These are phyloP conservation scores for Drosophila birchii DNA, from an alignment of 2,888 invertebrate genomes.

Conservation along the genomic window DNA sequence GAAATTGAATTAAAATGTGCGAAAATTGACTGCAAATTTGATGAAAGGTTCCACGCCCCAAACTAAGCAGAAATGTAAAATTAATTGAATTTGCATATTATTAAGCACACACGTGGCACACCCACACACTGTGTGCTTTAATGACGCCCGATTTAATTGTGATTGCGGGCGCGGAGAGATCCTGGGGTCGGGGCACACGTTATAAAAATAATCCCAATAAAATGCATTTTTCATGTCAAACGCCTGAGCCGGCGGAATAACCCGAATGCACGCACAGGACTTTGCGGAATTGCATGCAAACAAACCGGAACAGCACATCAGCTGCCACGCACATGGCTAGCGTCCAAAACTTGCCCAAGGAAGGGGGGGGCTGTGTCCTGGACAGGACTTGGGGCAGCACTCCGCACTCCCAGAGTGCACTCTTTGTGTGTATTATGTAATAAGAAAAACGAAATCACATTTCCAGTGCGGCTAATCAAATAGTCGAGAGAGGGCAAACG, in stretches of 20 bases:
- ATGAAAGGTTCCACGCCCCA: constrained; percentile 26
- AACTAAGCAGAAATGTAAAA: constrained; percentile 72
- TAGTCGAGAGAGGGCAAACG: constrained; percentile 39
- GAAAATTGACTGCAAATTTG: constrained; percentile 59
- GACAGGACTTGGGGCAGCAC: neutral
- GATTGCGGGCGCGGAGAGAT: constrained; percentile 24
- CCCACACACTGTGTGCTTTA: constrained; percentile 31
- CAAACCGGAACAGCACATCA: constrained; percentile 60
- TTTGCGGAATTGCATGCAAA: constrained; percentile 78
- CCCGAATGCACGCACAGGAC: constrained; percentile 81
- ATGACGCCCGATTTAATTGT: constrained; percentile 52
- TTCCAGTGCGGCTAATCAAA: constrained; percentile 60
- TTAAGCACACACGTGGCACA: constrained; percentile 37
- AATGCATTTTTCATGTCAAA: constrained; percentile 83
- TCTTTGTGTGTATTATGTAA: constrained; percentile 61
- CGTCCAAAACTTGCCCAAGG: constrained; percentile 32
- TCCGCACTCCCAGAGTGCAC: constrained; percentile 14
- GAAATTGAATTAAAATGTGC: constrained; percentile 76
- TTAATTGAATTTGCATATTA: constrained; percentile 72
- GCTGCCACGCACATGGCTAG: constrained; percentile 44
- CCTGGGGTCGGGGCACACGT: constrained; percentile 58
- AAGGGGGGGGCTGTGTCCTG: neutral
- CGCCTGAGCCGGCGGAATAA: constrained; percentile 80
- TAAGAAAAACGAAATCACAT: constrained; percentile 58
- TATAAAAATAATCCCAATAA: constrained; percentile 81